phyloP scores from a whole-genome alignment of 2,888 invertebrate species.

The Microctonus brassicae region DNA sequence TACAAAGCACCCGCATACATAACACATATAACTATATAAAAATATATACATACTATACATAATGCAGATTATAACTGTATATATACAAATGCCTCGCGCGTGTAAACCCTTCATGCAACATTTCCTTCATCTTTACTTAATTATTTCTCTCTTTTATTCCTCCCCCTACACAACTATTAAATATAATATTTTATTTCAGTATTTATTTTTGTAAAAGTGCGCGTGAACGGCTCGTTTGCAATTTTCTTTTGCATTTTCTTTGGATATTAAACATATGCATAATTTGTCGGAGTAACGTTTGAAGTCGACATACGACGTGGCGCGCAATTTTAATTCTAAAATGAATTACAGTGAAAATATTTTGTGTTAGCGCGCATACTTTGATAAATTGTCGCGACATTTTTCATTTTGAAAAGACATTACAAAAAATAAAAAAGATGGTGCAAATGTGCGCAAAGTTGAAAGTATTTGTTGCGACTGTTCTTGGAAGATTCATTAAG shows the following conservation, averaged over 20 bases:
- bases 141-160: not conserved
- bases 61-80: conserved; percentile 17
- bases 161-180: not conserved
- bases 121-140: not conserved
- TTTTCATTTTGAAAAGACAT: not conserved
- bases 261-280: conserved; percentile 2
- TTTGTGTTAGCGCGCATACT: conserved; percentile 8
- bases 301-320: not conserved
- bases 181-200: conserved; percentile 40
- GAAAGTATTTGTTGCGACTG: not conserved
- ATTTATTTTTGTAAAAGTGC: conserved; percentile 36
- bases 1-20: conserved; percentile 20
- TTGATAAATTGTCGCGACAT: conserved; percentile 30
- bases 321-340: conserved; percentile 3
- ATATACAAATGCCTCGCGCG: conserved; percentile 11
- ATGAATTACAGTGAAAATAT: conserved; percentile 31
- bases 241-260: not conserved
- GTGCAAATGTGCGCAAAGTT: not conserved
- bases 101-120: conserved; percentile 3
- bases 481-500: conserved; percentile 29
- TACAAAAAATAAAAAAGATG: not conserved
- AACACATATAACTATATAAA: too few relatives aligned
- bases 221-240: conserved; percentile 31
- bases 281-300: not conserved
- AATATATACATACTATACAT: too few relatives aligned